These are phyloP conservation scores for Acanthoscelides obtectus DNA, from an alignment of 2,888 invertebrate species.

Conservation along the genomic window DNA sequence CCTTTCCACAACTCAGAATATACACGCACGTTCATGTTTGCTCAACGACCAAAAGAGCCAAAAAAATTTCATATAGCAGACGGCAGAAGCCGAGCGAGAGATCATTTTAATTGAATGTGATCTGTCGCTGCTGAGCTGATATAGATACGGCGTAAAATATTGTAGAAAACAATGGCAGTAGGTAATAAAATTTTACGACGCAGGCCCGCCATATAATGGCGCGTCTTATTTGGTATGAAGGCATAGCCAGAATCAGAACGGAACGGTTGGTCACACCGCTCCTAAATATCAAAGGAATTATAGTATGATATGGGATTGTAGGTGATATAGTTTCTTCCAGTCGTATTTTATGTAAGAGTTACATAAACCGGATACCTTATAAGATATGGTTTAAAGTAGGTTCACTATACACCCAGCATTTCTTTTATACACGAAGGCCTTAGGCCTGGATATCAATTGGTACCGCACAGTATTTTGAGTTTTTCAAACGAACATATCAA, in stretches of 20 bases:
- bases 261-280: not conserved
- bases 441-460: no score
- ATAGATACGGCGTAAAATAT: conserved; percentile 40
- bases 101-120: not conserved
- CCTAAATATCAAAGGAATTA: not conserved
- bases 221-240: conserved; percentile 21
- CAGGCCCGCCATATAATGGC: conserved; percentile 3
- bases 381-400: no score
- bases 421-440: no score
- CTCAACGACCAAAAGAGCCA: not conserved
- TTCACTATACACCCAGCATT: no score
- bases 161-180: conserved; percentile 38
- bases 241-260: not conserved
- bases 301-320: not conserved
- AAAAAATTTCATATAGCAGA: not conserved
- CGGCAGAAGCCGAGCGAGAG: not conserved
- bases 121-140: conserved; percentile 25
- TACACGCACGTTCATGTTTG: not conserved
- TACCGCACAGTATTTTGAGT: no score
- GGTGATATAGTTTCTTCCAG: not conserved
- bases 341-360: no score
- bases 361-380: no score
- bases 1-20: no score
- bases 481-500: no score
- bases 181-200: conserved; percentile 42